Conservation (phyloP, 2,113 vertebrate genomes). For the Syngnathus typhle region DNA sequence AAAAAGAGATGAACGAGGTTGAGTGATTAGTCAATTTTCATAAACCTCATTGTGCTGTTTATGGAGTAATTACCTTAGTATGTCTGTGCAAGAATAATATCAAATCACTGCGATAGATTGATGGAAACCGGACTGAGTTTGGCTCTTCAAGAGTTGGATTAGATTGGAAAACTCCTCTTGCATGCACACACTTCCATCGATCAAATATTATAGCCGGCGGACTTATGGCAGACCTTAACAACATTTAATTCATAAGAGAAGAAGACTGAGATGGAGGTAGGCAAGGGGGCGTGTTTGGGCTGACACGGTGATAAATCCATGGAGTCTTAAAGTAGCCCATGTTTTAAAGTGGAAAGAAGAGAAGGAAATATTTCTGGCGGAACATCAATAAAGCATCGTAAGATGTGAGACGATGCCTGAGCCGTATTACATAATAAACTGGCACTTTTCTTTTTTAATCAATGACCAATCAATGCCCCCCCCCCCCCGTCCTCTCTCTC, state of each 20-base stretch:
- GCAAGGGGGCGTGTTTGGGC: background rate
- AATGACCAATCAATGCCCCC: no score
- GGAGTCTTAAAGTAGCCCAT: no score
- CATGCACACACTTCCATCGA: background rate
- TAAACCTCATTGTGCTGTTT: background rate
- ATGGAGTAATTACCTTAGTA: background rate
- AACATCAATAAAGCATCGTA: no score
- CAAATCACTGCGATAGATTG: background rate
- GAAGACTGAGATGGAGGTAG: background rate
- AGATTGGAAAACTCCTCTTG: background rate
- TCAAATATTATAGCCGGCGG: background rate
- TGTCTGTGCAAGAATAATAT: background rate
- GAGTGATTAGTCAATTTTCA: background rate
- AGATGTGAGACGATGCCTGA: no score
- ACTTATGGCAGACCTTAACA: background rate
- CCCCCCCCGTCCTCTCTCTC: no score
- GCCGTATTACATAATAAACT: no score
- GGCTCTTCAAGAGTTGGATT: background rate
- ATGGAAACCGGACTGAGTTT: background rate
- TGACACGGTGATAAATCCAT: no score
- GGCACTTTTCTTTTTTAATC: no score
- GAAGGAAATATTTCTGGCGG: no score
- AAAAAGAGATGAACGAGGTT: background rate
- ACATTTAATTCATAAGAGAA: background rate
- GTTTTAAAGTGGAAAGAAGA: no score